Evolutionary conservation across 2,113 vertebrate genomes (phyloP), one percentile per base, ranked within the genome.

Genomic region (Zapornia atra): DNA sequence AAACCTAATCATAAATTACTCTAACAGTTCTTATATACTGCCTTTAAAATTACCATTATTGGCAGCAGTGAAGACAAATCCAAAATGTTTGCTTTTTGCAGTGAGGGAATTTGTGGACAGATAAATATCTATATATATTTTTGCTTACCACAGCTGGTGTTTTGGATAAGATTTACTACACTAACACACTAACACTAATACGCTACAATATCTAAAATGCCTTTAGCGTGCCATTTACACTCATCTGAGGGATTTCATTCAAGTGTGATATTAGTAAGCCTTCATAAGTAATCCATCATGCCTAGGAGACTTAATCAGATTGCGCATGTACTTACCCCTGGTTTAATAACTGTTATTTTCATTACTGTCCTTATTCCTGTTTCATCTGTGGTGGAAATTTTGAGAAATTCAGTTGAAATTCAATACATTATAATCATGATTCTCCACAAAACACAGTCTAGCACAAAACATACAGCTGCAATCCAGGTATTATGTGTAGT

Each of bases 251-350:
- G 82, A 96, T 87, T 97, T 97, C 82, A 91, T 15, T 9, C 25
- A 95, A 95, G 64, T 92, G 80, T 94, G 63, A 87, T 95, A 94
- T 97, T 95, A 95, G 95, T 97, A 97, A 97, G 93, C 93, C 71
- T 96, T 82, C 88, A 48, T 83, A 92, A 96, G 93, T 96, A 97
- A 98, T 98, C 97, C 94, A 91, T 96, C 82, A 85, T 86, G 81
- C 69, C 96, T 96, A 68, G 86, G 88, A 96, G 94, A 88, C 86
- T 83, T 96, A 97, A 92, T 97, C 97, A 94, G 64, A 95, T 95
- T 89, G 87, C 56, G 65, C 25, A 91, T 76, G 82, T 86, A 84
- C 59, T 96, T 96, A 94, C 46, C 25, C 70, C 59, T 94, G 85
- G 89, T 81, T 97, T 97, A 91, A 86, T 81, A 78, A 61, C 81